Base-by-base conservation (phyloP, 2,888 invertebrate species). In the Hecatera dysodea region DNA sequence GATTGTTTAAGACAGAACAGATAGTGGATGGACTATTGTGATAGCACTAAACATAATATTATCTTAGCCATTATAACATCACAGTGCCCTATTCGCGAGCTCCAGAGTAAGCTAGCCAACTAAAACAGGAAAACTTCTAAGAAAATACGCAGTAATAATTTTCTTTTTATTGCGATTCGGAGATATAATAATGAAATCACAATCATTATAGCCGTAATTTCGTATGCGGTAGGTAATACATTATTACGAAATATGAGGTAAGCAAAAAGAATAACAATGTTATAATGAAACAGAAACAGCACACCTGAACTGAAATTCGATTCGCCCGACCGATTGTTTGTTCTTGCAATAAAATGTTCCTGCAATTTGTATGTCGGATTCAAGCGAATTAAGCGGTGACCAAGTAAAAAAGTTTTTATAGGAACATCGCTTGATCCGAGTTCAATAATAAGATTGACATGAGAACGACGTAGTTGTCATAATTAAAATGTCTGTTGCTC, bases 241-340 rank as follows among this genome's bases (percentile, higher is more conserved):
- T 77, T 75, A 73, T 77, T 80, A 63, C 74, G 65, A 81, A 79
- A 80, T 67, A 61, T 70, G 62, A 60, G 39, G 61, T 72, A 72
- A 83, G 75, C 78, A 81, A 84, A 86, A 70, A 84, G n/a, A 83
- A 67, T 66, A 72, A 71, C 72, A 74, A 75, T 72, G 80, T 74
- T 78, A 74, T 72, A 81, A 74, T 66, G 70, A 74, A 79, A 69
- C 81, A 52, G 63, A 77, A 80, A 79, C 70, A 80, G 77, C 72
- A 82, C 67, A 72, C 72, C 66, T 66, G 29, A 66, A 78, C 56
- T 67, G 83, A 83, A 81, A 82, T 82, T 70, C 55, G 77, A 86
- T 75, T 80, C 82, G 59, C 72, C 71, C 72, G 55, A 53, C 53
- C 67, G 52, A 72, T 74, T 79, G 71, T 83, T 76, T 78, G 66